Evolutionary conservation across 2,113 vertebrate species (phyloP).

Genomic region (Gorsachius goisagi): DNA sequence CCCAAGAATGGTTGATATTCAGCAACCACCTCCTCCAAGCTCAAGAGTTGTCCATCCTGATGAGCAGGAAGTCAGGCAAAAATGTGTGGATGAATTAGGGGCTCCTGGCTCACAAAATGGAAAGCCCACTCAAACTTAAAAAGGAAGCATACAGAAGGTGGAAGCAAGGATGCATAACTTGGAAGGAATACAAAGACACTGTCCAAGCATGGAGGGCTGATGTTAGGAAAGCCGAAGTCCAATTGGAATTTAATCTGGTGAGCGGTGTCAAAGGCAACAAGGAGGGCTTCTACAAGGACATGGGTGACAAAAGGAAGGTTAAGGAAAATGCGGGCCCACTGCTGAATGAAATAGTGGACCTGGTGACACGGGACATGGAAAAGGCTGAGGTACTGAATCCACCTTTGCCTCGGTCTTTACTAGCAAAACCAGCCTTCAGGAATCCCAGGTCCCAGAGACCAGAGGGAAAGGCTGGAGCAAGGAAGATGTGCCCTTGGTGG

Average conservation of each 20-base stretch:
- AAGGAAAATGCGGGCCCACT: neutral
- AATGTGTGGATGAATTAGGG: neutral
- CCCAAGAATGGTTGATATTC: neutral
- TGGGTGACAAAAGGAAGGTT: neutral
- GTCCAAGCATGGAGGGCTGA: neutral
- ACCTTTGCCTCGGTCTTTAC: neutral
- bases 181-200: neutral
- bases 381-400: neutral
- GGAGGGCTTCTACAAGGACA: neutral
- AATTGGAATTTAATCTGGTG: neutral
- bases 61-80: neutral
- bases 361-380: neutral
- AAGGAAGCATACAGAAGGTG: neutral
- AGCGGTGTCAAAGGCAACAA: neutral
- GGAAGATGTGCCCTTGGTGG: too few relatives aligned
- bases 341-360: neutral
- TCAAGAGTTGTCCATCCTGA: neutral
- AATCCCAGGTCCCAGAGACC: neutral
- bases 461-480: neutral
- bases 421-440: neutral
- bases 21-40: neutral
- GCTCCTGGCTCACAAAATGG: neutral
- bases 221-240: neutral
- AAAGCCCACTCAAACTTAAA: neutral
- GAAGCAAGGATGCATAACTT: neutral